phyloP scores from a whole-genome alignment of 2,888 invertebrate genomes.

The Crossocerus cetratus region DNA sequence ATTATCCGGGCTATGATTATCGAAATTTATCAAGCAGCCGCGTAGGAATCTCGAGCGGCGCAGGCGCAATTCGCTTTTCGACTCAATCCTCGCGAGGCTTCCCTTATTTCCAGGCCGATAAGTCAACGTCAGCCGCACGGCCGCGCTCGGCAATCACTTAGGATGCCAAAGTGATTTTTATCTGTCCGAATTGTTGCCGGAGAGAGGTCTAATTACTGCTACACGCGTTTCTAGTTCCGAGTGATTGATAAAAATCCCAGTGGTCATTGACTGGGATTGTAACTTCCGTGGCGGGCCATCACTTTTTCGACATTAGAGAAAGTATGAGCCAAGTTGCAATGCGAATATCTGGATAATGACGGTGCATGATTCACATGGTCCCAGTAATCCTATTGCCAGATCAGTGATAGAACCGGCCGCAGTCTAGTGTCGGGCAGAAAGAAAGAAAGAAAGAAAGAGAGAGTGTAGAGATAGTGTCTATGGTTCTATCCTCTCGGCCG shows the following conservation, averaged over 20 bases:
- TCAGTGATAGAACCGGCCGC: slow-evolving; percentile 71
- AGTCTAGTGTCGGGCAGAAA: slow-evolving; percentile 46
- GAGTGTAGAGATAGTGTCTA: not conserved
- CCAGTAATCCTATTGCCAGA: slow-evolving; percentile 56
- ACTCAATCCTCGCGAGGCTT: slow-evolving; percentile 9
- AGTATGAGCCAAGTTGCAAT: too few species aligned
- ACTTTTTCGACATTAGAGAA: too few species aligned
- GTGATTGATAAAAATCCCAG: too few species aligned
- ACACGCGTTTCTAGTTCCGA: too few species aligned
- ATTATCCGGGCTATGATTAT: slow-evolving; percentile 50
- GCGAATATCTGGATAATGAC: too few species aligned
- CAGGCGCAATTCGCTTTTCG: slow-evolving; percentile 18
- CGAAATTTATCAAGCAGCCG: slow-evolving; percentile 38
- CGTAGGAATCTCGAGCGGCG: slow-evolving; percentile 22
- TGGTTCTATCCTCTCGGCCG: slow-evolving; percentile 32
- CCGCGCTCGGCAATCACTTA: not conserved
- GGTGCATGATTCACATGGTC: slow-evolving; percentile 28
- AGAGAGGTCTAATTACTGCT: too few species aligned
- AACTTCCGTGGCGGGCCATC: too few species aligned
- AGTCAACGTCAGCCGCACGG: slow-evolving; percentile 12
- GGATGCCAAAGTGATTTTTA: not conserved
- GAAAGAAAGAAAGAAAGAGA: too few species aligned
- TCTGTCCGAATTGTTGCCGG: not conserved
- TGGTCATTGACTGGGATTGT: too few species aligned
- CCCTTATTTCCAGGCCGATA: not conserved